Conservation (phyloP, 2,888 invertebrate genomes). For the Brachycybe producta region DNA sequence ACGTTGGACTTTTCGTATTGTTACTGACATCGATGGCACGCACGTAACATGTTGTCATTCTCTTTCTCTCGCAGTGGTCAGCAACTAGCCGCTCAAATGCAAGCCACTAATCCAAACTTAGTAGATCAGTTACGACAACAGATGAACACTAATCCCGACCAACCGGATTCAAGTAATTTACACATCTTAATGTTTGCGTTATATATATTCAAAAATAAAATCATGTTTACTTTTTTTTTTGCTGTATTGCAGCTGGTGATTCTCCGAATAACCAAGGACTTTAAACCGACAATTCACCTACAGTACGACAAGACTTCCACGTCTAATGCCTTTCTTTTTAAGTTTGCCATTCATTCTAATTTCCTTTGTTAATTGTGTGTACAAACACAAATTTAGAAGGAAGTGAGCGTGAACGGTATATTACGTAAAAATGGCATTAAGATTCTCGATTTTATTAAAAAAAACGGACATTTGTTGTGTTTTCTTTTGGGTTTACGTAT, state of each 20-base stretch:
- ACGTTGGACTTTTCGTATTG: constrained; percentile 27
- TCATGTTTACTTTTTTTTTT: neutral
- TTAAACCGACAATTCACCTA: neutral
- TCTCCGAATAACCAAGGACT: neutral
- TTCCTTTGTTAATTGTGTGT: too few species aligned
- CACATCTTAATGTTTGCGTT: neutral
- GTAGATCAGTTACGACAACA: constrained; percentile 59
- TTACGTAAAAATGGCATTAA: too few species aligned
- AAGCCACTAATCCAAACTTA: constrained; percentile 64
- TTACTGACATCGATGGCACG: neutral
- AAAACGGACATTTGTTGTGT: too few species aligned
- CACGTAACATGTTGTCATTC: too few species aligned
- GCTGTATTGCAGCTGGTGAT: neutral
- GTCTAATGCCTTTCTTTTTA: too few species aligned
- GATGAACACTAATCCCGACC: constrained; percentile 31
- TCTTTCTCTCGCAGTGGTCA: constrained; percentile 54
- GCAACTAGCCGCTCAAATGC: constrained; percentile 68
- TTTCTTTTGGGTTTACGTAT: too few species aligned
- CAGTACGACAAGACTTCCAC: neutral
- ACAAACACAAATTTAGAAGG: too few species aligned
- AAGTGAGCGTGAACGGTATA: too few species aligned
- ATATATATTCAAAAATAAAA: neutral
- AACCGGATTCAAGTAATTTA: neutral
- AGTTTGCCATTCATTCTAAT: too few species aligned
- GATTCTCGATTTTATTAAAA: too few species aligned